Percentiles rank a stretch among this genome's conserved stretches.
These are phyloP conservation scores for Leucoptera coffeella DNA, from an alignment of 2,888 invertebrate species.

Conservation along the genomic window DNA sequence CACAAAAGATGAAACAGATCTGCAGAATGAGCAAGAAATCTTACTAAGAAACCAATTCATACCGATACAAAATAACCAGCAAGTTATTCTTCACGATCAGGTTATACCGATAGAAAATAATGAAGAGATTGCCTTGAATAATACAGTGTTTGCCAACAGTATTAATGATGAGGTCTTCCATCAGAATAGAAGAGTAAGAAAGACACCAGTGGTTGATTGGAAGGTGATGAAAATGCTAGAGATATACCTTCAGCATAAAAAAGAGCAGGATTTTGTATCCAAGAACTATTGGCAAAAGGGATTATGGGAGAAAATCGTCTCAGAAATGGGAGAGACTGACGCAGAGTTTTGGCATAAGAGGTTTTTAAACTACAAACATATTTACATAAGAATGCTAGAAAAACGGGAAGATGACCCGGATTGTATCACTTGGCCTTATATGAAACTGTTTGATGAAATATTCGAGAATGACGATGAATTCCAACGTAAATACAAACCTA, in stretches of 20 bases:
- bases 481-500: conserved; percentile 14
- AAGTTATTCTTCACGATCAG: too few species aligned
- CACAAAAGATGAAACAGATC: too few species aligned
- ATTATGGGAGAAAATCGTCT: conserved; percentile 31
- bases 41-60: too few species aligned
- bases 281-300: conserved; percentile 19
- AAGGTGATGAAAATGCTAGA: conserved; percentile 26
- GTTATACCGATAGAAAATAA: too few species aligned
- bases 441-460: conserved; percentile 28
- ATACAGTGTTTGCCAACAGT: too few species aligned
- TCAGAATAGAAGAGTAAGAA: not conserved
- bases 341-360: conserved; percentile 35
- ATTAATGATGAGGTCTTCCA: too few species aligned
- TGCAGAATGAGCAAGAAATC: too few species aligned
- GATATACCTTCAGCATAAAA: conserved; percentile 25
- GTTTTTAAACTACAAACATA: conserved; percentile 34
- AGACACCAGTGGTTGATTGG: conserved; percentile 11
- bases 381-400: conserved; percentile 24
- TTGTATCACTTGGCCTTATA: conserved; percentile 28
- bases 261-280: conserved; percentile 11
- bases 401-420: conserved; percentile 16
- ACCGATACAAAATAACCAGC: too few species aligned
- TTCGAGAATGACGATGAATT: conserved; percentile 24
- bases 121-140: too few species aligned
- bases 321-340: conserved; percentile 26